These are phyloP conservation scores for Emys orbicularis DNA, from an alignment of 2,797 vertebrate species.

Conservation along the genomic window DNA sequence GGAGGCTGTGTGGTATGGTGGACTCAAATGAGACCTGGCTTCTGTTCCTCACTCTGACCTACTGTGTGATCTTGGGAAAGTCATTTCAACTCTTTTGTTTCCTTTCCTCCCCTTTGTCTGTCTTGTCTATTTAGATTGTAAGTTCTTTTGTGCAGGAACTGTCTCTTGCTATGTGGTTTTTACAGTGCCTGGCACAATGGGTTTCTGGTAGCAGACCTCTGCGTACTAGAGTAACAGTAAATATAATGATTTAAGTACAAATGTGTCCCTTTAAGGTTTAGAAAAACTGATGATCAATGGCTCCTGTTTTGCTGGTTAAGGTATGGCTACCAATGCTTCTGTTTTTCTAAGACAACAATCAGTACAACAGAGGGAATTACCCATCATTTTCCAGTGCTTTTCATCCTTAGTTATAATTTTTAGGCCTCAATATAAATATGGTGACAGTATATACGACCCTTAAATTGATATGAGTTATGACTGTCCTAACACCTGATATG, in stretches of 20 bases:
- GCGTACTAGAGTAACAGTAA: background rate
- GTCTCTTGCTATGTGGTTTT: rapidly evolving
- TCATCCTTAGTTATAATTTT: slow-evolving; percentile 14
- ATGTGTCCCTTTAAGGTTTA: background rate
- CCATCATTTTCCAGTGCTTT: background rate
- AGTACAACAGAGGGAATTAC: background rate
- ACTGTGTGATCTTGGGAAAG: background rate
- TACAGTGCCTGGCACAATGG: background rate
- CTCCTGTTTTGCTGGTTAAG: background rate
- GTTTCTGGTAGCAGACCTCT: background rate
- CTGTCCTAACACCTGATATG: background rate
- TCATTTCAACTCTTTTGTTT: background rate
- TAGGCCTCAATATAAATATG: background rate
- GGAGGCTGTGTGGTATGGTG: background rate
- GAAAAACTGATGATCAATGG: background rate
- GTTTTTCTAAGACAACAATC: background rate
- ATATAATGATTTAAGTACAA: background rate
- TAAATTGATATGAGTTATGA: background rate
- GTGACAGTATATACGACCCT: background rate
- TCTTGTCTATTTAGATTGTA: background rate
- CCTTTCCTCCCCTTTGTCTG: background rate
- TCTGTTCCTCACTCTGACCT: background rate
- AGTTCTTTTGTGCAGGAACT: rapidly evolving
- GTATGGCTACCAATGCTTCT: background rate
- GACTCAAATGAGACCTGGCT: background rate